Evolutionary conservation across 2,888 invertebrate species (phyloP).

Genomic region (Chrysopilus asiliformis): DNA sequence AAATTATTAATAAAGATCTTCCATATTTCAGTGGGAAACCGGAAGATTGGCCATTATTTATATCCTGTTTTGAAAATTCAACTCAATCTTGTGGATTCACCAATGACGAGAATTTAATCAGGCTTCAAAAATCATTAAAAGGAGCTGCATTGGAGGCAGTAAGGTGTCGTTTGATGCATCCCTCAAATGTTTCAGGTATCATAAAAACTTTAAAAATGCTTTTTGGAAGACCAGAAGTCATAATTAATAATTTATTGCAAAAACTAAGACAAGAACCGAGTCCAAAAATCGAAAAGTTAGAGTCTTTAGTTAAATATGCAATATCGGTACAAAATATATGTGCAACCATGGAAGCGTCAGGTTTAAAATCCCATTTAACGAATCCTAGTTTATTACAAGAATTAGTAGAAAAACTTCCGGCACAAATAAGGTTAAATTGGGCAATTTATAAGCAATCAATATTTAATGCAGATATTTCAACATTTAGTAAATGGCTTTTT

Average conservation of each 20-base stretch:
- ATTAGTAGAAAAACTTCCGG: constrained; percentile 7
- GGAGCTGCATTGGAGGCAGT: constrained; percentile 5
- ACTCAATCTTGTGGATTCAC: not conserved
- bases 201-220: constrained; percentile 3
- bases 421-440: constrained; percentile 6
- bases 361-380: constrained; percentile 1
- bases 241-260: not conserved
- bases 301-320: constrained; percentile 6
- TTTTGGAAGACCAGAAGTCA: constrained; percentile 8
- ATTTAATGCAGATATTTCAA: not conserved
- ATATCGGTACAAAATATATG: constrained; percentile 7
- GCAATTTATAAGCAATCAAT: constrained; percentile 7
- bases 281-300: constrained; percentile 5
- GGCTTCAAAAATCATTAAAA: not conserved
- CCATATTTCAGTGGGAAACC: not conserved
- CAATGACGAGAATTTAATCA: not conserved
- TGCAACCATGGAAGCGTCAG: constrained; percentile 3
- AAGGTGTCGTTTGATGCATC: constrained; percentile 6
- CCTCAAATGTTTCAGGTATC: too few species aligned
- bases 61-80: not conserved
- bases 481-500: constrained; percentile 8
- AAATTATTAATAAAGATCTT: constrained; percentile 5
- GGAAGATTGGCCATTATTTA: too few species aligned
- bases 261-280: not conserved
- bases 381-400: constrained; percentile 8